A percentile compares a stretch with the other conserved stretches of the same genome.
phyloP scores from a whole-genome alignment of 2,797 vertebrate genomes.

The Mus spretus region DNA sequence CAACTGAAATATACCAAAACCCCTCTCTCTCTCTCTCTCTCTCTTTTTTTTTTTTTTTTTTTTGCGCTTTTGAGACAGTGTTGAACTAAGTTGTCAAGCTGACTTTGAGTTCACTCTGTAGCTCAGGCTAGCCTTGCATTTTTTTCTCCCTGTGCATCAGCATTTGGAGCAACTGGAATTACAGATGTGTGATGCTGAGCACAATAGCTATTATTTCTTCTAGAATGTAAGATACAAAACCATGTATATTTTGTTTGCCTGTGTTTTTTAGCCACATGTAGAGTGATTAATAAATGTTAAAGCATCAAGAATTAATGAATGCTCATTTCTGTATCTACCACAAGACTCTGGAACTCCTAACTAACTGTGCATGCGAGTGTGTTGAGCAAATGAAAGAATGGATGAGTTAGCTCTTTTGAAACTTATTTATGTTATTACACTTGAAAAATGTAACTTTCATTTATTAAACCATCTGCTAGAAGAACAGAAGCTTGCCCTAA shows the following conservation, averaged over 20 bases:
- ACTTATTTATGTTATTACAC: constrained; percentile 40
- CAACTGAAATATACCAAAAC: background rate
- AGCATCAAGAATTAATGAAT: background rate
- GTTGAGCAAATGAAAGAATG: background rate
- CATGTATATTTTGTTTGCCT: background rate
- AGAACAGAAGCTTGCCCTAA: background rate
- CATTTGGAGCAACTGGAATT: background rate
- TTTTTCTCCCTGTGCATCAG: background rate
- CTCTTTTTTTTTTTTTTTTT: background rate
- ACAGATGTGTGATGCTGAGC: background rate
- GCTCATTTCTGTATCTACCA: background rate
- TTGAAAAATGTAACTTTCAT: background rate
- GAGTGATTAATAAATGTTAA: background rate
- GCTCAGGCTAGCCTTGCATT: background rate
- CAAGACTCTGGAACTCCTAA: background rate
- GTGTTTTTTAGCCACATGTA: background rate
- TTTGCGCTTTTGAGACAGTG: background rate
- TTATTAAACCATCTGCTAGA: background rate
- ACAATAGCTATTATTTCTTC: background rate
- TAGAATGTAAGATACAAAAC: constrained; percentile 4
- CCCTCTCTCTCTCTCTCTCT: too few species aligned
- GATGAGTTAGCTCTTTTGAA: constrained; percentile 7
- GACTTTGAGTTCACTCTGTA: background rate
- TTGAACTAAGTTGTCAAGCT: background rate
- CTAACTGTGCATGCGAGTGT: background rate